These are phyloP conservation scores for Drosophila triauraria DNA, from an alignment of 1,140 invertebrate genomes.

Conservation along the genomic window DNA sequence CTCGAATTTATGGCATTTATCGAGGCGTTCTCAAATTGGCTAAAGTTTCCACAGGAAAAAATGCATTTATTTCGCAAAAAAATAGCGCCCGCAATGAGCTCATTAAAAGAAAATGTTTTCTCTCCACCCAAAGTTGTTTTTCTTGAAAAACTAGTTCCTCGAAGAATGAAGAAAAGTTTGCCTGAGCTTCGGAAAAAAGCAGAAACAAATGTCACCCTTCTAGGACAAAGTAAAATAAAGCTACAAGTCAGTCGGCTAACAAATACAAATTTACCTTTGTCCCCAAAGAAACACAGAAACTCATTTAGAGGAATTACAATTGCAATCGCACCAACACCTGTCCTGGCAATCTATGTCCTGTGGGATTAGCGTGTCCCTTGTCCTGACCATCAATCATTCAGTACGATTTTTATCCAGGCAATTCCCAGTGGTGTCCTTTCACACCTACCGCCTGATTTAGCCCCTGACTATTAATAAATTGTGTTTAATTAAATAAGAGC, in stretches of 20 bases:
- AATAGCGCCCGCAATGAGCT: conserved; percentile 9
- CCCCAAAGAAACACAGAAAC: conserved; percentile 46
- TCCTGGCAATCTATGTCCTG: conserved; percentile 12
- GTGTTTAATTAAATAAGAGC: conserved; percentile 53
- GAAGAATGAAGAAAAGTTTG: conserved; percentile 12
- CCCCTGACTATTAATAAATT: conserved; percentile 55
- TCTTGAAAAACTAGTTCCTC: neutral
- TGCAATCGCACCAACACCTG: conserved; percentile 66
- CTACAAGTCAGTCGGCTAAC: conserved; percentile 16
- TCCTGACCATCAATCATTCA: conserved; percentile 65
- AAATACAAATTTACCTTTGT: conserved; percentile 32
- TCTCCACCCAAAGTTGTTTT: neutral
- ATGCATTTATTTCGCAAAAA: neutral
- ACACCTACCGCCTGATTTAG: conserved; percentile 4
- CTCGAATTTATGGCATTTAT: conserved; percentile 64
- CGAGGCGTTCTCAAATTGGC: conserved; percentile 30
- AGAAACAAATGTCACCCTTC: conserved; percentile 12
- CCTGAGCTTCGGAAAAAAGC: neutral
- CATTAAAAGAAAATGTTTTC: conserved; percentile 31
- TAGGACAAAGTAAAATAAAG: conserved; percentile 8
- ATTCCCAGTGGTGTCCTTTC: conserved; percentile 4
- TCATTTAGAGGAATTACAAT: conserved; percentile 64
- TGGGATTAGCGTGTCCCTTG: conserved; percentile 21
- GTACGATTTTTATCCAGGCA: conserved; percentile 51
- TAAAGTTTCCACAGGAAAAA: neutral